Base-by-base conservation (phyloP, 2,888 invertebrate species). In the Masnerella sp. region DNA sequence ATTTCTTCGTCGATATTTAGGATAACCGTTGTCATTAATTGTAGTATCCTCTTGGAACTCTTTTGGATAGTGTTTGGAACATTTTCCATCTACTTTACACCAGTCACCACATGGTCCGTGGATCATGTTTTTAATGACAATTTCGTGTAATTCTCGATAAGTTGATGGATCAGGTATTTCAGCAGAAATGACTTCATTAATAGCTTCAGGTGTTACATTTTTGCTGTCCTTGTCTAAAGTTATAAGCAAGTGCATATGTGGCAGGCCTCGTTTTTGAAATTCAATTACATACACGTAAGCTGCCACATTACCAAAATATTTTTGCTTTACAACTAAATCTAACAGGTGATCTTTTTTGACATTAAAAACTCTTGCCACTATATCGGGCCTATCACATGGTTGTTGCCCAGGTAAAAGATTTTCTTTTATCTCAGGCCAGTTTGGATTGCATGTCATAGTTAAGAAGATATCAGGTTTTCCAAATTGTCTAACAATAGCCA, bases 71-170 rank as follows among this genome's bases (percentile, higher is more conserved):
- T n/a, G n/a, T n/a, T n/a, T n/a, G n/a, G n/a, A n/a, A n/a, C n/a
- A n/a, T n/a, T n/a, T n/a, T n/a, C n/a, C n/a, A n/a, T n/a, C n/a
- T n/a, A n/a, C n/a, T n/a, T n/a, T n/a, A n/a, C n/a, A n/a, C n/a
- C n/a, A n/a, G n/a, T n/a, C n/a, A n/a, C n/a, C n/a, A n/a, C n/a
- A n/a, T n/a, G n/a, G n/a, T 56, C 84, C 83, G 78, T 88, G 83
- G 61, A 85, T 79, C 84, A 88, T 85, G 54, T 80, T 74, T 40
- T 77, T 77, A 15, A 54, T 79, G 0, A 49, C 80, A 22, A 85
- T 79, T 2, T 80, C 71, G 74, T 80, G 75, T 17, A 88, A 74
- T 22, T 22, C 7, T 7, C 4, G 22, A 3, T 22, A 3, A 3
- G 7, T 5, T 7, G 22, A 5, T 22, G 22, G 22, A 22, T 42